These are phyloP conservation scores for Tarsius wallacei DNA, from an alignment of 2,797 vertebrate genomes.

Conservation along the genomic window DNA sequence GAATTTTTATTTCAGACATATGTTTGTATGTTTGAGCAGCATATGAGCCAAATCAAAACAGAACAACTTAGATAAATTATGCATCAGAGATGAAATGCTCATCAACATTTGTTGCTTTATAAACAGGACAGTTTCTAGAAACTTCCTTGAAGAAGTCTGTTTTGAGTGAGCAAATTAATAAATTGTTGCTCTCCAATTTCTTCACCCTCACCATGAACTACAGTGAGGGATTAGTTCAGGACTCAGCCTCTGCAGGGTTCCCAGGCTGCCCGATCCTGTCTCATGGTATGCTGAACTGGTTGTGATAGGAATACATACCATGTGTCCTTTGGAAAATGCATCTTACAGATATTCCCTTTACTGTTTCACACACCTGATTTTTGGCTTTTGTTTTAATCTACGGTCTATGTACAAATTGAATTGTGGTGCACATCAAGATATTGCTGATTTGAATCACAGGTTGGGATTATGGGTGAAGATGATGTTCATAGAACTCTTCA, in stretches of 20 bases:
- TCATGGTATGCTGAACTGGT: background rate
- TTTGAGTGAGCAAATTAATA: background rate
- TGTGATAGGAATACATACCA: background rate
- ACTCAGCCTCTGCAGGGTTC: background rate
- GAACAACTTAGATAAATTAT: background rate
- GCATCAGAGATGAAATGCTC: conserved; percentile 54
- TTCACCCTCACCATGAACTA: rapidly evolving
- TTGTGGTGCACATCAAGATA: background rate
- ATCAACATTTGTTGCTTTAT: background rate
- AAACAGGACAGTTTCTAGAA: background rate
- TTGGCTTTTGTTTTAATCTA: background rate
- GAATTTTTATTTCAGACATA: background rate
- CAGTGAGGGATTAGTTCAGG: background rate
- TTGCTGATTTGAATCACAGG: background rate
- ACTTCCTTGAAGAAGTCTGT: background rate
- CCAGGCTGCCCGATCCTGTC: background rate
- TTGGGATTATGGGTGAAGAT: background rate
- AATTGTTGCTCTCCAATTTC: too few species aligned
- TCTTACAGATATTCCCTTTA: rapidly evolving
- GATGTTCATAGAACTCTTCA: background rate
- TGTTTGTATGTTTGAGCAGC: background rate
- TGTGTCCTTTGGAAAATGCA: background rate
- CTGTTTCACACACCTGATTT: background rate
- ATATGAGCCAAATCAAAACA: conserved; percentile 35
- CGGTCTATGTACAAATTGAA: background rate